These are phyloP conservation scores for Ophion costatus DNA, from an alignment of 2,888 invertebrate genomes.

Conservation along the genomic window DNA sequence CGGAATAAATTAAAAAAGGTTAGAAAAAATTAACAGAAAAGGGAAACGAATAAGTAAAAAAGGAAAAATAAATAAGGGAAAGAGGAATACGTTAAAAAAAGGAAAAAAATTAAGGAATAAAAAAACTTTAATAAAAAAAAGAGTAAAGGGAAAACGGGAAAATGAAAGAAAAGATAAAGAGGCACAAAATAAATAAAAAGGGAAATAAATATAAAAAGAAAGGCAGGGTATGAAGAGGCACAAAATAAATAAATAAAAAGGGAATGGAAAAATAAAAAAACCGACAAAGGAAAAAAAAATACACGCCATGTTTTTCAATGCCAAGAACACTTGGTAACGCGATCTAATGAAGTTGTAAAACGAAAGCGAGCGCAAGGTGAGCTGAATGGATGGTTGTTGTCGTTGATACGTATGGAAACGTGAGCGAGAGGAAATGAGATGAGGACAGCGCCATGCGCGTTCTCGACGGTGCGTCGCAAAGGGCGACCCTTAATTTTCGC, in stretches of 20 bases:
- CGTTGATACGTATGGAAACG: constrained; percentile 2
- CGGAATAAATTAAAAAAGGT: neutral
- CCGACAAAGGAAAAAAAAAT: neutral
- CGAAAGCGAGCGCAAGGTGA: constrained; percentile 45
- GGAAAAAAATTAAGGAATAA: too few species aligned
- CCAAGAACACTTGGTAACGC: neutral
- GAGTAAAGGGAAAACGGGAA: too few species aligned
- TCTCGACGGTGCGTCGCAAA: constrained; percentile 43
- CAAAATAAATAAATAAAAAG: neutral
- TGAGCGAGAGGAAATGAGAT: constrained; percentile 32
- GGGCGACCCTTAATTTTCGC: constrained; percentile 76
- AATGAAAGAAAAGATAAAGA: too few species aligned
- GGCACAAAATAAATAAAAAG: neutral
- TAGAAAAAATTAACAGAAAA: neutral
- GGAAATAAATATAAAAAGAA: neutral
- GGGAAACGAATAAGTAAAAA: neutral
- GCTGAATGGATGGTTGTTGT: constrained; percentile 47
- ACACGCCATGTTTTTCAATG: neutral
- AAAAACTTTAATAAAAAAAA: too few species aligned
- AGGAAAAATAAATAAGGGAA: neutral
- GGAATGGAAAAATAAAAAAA: neutral
- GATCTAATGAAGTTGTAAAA: constrained; percentile 19
- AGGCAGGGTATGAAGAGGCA: neutral
- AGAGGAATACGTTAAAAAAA: neutral
- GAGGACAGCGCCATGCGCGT: constrained; percentile 38